Evolutionary conservation across 2,888 invertebrate species (phyloP).

Genomic region (Melipona beecheii): DNA sequence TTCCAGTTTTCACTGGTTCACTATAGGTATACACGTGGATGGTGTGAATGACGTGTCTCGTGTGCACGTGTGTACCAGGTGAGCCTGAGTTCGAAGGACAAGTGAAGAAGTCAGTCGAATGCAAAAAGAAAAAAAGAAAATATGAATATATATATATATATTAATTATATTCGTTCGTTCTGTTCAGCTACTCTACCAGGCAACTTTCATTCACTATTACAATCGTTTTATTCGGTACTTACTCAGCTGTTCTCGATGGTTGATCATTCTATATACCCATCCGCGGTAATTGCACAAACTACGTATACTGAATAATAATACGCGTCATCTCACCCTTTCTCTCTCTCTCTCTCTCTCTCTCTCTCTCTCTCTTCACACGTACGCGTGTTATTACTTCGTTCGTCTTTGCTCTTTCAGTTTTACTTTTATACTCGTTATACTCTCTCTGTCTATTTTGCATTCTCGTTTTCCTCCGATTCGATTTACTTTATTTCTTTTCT

Average conservation of each 20-base stretch:
- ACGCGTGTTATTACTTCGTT: not conserved
- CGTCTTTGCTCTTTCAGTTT: not conserved
- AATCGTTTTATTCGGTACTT: conserved; percentile 75
- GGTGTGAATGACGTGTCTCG: conserved; percentile 31
- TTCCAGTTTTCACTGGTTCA: not conserved
- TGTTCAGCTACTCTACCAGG: conserved; percentile 77
- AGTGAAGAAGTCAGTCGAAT: conserved; percentile 59
- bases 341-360: not conserved
- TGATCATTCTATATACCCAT: conserved; percentile 59
- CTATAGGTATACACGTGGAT: not conserved
- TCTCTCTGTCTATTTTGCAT: too few species aligned
- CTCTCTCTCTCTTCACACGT: not conserved
- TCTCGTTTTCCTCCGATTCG: too few species aligned
- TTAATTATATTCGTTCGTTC: conserved; percentile 53
- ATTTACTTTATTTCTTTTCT: not conserved
- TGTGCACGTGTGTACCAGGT: conserved; percentile 34
- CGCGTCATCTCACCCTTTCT: not conserved
- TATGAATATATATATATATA: not conserved
- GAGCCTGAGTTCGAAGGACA: conserved; percentile 51
- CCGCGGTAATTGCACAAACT: conserved; percentile 55
- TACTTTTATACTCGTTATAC: too few species aligned
- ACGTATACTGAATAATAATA: conserved; percentile 15
- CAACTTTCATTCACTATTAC: conserved; percentile 78
- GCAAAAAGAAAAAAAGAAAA: conserved; percentile 29
- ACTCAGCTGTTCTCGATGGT: conserved; percentile 66